Conservation (phyloP, 1,140 invertebrate species). For the Zaprionus ghesquierei region DNA sequence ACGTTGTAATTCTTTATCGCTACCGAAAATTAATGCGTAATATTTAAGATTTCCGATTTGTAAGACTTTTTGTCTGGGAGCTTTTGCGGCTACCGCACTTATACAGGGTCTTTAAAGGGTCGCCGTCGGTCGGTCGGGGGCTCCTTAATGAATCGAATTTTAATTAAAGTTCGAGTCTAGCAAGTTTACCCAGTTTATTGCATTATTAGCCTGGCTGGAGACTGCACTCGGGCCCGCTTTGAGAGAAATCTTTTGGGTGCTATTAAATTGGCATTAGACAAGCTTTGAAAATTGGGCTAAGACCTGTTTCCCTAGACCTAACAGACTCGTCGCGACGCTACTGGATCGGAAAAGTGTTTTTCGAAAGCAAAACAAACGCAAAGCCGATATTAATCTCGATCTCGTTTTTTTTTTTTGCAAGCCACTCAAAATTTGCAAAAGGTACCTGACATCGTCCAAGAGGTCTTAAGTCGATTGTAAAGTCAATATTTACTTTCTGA, state of each 20-base stretch:
- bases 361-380: neutral
- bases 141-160: constrained; percentile 59
- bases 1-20: constrained; percentile 67
- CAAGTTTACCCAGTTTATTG: constrained; percentile 43
- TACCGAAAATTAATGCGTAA: constrained; percentile 79
- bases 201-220: constrained; percentile 69
- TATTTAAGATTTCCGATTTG: constrained; percentile 64
- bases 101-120: neutral
- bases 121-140: constrained; percentile 1
- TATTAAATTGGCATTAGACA: constrained; percentile 68
- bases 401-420: constrained; percentile 4
- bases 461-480: constrained; percentile 65
- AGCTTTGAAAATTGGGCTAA: constrained; percentile 31
- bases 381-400: neutral
- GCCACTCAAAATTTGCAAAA: neutral
- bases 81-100: constrained; percentile 42
- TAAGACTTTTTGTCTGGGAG: constrained; percentile 33
- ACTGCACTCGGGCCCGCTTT: neutral
- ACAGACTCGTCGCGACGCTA: too few species aligned
- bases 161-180: constrained; percentile 37
- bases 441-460: constrained; percentile 46
- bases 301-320: neutral
- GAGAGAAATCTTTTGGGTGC: constrained; percentile 35
- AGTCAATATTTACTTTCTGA: constrained; percentile 76
- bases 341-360: neutral